Base-by-base conservation (phyloP, 2,113 vertebrate genomes). In the Bettongia penicillata region DNA sequence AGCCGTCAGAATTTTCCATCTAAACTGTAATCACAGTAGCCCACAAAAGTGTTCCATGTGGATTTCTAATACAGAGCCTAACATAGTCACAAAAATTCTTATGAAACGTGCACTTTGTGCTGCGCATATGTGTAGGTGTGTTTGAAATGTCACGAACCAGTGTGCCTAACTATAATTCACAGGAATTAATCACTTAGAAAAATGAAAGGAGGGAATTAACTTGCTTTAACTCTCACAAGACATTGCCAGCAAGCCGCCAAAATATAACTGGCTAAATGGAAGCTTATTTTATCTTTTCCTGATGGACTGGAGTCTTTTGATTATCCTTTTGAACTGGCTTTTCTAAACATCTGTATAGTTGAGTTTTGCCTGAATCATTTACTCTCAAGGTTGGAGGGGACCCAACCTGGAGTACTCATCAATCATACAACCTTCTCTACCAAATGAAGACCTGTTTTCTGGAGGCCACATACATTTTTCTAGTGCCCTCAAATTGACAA, bases 111-210 rank as follows among this genome's bases (percentile, higher is more conserved):
- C 91, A 97, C 96, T 97, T 95, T 94, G 95, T 96, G 94, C 97
- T 89, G 61, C 55, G 96, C 94, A 96, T 96, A 89, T 96, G 97
- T 97, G 97, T 97, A 96, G 97, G 97, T 98, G 97, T 97, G 97
- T 96, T 97, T 68, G 92, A 98, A 97, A 94, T 97, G 98, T 98
- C 93, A 95, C 94, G 51, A 98, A 96, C 95, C 96, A 93, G 90
- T 77, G 92, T 95, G 90, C 94, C 94, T 31, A 92, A 89, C 94
- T 97, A 95, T 93, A 37, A 97, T 97, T 98, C 96, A 91, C 50
- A 95, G 93, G 97, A 98, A 97, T 89, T 90, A 98, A 98, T 97
- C 96, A 97, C 90, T 98, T 97, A 98, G 89, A 97, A 97, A 95
- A 97, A 93, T 94, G 94, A 93, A 91, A 51, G 93, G 91, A 94